Conservation (phyloP, 2,888 invertebrate species). For the Gari tellinella region DNA sequence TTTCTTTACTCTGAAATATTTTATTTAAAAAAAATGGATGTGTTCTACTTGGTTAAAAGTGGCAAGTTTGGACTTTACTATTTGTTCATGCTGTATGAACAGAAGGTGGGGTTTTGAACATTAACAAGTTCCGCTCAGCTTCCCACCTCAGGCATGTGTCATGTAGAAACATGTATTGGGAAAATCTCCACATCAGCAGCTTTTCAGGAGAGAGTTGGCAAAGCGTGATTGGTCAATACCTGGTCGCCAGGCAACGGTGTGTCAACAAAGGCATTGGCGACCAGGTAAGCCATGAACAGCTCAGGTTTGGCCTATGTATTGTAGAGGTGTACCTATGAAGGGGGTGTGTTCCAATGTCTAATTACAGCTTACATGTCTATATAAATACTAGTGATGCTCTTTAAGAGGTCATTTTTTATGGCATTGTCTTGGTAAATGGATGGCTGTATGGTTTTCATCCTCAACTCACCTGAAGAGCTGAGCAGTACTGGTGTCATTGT, state of each 20-base stretch:
- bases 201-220: constrained; percentile 60
- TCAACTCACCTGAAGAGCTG: too few species aligned
- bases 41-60: too few species aligned
- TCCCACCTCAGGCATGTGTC: neutral
- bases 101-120: too few species aligned
- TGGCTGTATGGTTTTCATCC: too few species aligned
- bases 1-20: too few species aligned
- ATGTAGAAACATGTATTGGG: constrained; percentile 32
- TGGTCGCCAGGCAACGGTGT: constrained; percentile 74
- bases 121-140: too few species aligned
- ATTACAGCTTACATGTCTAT: neutral
- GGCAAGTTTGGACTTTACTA: too few species aligned
- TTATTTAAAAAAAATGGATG: too few species aligned
- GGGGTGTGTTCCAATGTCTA: neutral
- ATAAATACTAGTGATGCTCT: neutral
- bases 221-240: constrained; percentile 73
- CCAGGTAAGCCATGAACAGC: constrained; percentile 44
- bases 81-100: too few species aligned
- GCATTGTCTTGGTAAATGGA: too few species aligned
- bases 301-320: constrained; percentile 8
- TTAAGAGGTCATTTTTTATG: neutral
- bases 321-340: constrained; percentile 5
- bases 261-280: constrained; percentile 55
- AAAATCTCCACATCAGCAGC: constrained; percentile 47
- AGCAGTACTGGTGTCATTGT: too few species aligned